Evolutionary conservation across 2,113 vertebrate genomes (phyloP).

Genomic region (Engraulis encrasicolus): DNA sequence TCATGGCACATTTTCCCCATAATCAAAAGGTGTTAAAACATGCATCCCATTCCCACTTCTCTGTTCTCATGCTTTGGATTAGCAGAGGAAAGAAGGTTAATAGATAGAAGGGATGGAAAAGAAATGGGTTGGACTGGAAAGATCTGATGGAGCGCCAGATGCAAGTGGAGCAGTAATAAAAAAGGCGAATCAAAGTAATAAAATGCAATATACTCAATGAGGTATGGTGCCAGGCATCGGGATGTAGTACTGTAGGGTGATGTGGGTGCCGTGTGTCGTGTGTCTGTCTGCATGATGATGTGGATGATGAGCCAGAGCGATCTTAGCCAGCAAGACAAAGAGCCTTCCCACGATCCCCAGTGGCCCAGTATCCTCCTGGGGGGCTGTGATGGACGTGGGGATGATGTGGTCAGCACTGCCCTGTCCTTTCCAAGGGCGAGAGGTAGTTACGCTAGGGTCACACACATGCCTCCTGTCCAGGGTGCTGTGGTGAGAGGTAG

Average conservation of each 20-base stretch:
- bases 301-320: background rate
- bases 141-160: constrained; percentile 1
- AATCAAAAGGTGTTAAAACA: too few relatives aligned
- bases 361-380: background rate
- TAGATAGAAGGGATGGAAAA: background rate
- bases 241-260: constrained; percentile 58
- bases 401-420: constrained; percentile 57
- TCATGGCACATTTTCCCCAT: too few relatives aligned
- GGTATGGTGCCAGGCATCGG: constrained; percentile 50
- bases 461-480: constrained; percentile 16
- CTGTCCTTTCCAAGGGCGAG: constrained; percentile 39
- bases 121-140: background rate
- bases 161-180: constrained; percentile 38
- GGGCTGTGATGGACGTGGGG: constrained; percentile 56
- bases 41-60: background rate
- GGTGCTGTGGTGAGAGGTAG: constrained; percentile 39
- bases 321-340: background rate
- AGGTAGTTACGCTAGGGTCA: too few relatives aligned
- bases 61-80: background rate
- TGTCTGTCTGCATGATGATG: constrained; percentile 45
- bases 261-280: constrained; percentile 44
- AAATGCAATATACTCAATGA: constrained; percentile 59
- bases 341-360: background rate
- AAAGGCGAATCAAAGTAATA: constrained; percentile 45
- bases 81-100: background rate